A percentile compares a stretch with the other conserved stretches of the same genome.
These are phyloP conservation scores for Tipula helvola DNA, from an alignment of 2,888 invertebrate genomes.

Conservation along the genomic window DNA sequence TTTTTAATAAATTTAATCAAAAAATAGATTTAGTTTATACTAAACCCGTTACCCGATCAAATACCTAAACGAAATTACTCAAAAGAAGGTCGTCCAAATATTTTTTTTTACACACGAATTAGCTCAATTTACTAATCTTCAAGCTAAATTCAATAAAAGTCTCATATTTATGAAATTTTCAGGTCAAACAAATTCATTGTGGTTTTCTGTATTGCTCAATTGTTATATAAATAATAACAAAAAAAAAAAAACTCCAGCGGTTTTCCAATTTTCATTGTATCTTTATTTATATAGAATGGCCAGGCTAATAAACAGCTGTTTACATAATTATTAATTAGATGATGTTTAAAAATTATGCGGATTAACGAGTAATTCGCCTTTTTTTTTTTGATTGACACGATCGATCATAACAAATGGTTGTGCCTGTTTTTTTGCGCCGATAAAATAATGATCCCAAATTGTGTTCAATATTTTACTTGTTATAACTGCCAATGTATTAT, in stretches of 20 bases:
- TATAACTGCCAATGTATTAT: not conserved
- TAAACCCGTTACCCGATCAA: no score
- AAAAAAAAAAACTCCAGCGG: not conserved
- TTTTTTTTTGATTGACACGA: not conserved
- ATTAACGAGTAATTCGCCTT: not conserved
- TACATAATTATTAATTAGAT: not conserved
- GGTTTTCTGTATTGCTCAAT: not conserved
- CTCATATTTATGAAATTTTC: not conserved
- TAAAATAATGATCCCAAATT: not conserved
- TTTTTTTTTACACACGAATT: no score
- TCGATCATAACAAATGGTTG: not conserved
- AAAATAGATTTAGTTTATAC: no score
- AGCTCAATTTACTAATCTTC: not conserved
- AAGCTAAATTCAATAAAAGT: not conserved
- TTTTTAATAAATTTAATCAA: no score
- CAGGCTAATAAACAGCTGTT: not conserved
- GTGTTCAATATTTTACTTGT: not conserved
- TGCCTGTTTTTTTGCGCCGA: not conserved
- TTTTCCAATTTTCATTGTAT: not conserved
- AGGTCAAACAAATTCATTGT: not conserved
- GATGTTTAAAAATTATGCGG: not conserved
- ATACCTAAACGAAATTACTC: no score
- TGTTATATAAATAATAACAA: not conserved
- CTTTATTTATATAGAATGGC: not conserved
- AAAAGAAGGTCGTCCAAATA: no score